Conservation (phyloP, 2,888 invertebrate species). For the Sabatieria punctata region DNA sequence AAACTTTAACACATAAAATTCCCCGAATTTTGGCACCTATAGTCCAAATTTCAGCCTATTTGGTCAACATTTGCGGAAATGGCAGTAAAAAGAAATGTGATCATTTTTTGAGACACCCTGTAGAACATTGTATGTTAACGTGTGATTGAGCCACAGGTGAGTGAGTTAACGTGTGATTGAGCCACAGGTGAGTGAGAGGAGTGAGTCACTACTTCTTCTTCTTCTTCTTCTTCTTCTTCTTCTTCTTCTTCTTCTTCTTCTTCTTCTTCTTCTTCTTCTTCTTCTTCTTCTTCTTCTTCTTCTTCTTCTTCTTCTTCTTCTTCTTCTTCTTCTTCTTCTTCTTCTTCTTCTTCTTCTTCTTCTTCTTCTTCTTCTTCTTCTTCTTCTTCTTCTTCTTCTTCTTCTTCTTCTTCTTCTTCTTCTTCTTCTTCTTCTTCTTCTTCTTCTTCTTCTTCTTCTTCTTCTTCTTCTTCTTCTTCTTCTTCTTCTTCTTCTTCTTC, state of each 20-base stretch:
- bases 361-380: constrained; percentile 6
- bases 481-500: constrained; percentile 6
- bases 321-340: constrained; percentile 6
- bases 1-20: too few species aligned
- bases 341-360: constrained; percentile 6
- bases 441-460: constrained; percentile 6
- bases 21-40: too few species aligned
- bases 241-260: constrained; percentile 6
- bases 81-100: too few species aligned
- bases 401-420: constrained; percentile 6
- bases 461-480: constrained; percentile 6
- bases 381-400: constrained; percentile 6
- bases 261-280: constrained; percentile 6
- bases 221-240: constrained; percentile 6
- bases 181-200: too few species aligned
- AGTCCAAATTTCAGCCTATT: too few species aligned
- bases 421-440: constrained; percentile 6
- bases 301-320: constrained; percentile 6
- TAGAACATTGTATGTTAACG: too few species aligned
- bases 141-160: too few species aligned
- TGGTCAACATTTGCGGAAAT: too few species aligned
- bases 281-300: constrained; percentile 6
- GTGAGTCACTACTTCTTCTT: constrained; percentile 3
- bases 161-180: too few species aligned
- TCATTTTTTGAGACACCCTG: too few species aligned